phyloP scores from a whole-genome alignment of 2,888 invertebrate genomes.

The Thalpophila matura region DNA sequence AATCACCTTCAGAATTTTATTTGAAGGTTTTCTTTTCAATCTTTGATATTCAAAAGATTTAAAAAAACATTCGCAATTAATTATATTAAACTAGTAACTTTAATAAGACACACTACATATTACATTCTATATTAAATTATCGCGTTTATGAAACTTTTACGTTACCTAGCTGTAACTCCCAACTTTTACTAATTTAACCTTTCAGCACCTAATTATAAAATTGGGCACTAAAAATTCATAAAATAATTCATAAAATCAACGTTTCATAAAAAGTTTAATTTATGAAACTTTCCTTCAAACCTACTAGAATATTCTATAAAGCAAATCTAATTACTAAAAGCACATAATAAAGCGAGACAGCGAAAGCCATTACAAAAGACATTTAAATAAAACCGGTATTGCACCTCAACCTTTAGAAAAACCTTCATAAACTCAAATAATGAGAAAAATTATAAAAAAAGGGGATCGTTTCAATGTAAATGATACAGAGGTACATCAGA shows the following conservation, averaged over 20 bases:
- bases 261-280: constrained; percentile 42
- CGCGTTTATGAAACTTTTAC: constrained; percentile 5
- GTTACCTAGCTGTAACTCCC: constrained; percentile 20
- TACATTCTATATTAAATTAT: constrained; percentile 9
- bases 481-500: constrained; percentile 47
- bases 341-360: constrained; percentile 32
- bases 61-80: too few relatives aligned
- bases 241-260: constrained; percentile 41
- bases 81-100: not conserved
- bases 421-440: constrained; percentile 61
- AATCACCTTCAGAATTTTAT: too few relatives aligned
- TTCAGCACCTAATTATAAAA: constrained; percentile 47
- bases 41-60: too few relatives aligned
- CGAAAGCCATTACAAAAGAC: constrained; percentile 42
- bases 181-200: constrained; percentile 26
- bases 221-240: constrained; percentile 33
- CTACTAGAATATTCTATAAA: constrained; percentile 53
- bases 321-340: constrained; percentile 52
- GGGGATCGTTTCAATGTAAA: constrained; percentile 54
- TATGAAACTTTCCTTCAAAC: constrained; percentile 21
- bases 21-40: too few relatives aligned
- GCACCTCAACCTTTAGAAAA: constrained; percentile 43
- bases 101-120: not conserved
- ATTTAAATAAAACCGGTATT: constrained; percentile 53
- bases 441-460: constrained; percentile 49